Evolutionary conservation across 2,888 invertebrate genomes (phyloP).

Genomic region (Agriopis leucophaearia): DNA sequence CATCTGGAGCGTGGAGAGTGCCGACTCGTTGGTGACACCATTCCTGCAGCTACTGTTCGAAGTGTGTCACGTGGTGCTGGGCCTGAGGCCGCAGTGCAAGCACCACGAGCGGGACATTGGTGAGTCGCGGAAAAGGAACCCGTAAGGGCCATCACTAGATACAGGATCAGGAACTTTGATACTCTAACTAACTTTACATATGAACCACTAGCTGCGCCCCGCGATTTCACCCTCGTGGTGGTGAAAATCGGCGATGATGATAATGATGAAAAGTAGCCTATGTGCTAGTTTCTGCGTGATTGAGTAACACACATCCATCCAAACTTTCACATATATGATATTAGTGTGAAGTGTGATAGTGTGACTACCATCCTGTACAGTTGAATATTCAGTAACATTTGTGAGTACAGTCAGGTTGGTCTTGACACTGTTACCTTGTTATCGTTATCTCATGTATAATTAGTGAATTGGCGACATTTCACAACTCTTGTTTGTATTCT

Average conservation of each 20-base stretch:
- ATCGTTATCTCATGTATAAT: constrained; percentile 15
- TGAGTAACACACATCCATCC: too few species aligned
- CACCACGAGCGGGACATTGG: constrained; percentile 89
- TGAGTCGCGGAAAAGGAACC: background rate
- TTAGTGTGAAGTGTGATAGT: too few species aligned
- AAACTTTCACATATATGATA: too few species aligned
- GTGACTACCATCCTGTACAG: background rate
- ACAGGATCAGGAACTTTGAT: too few species aligned
- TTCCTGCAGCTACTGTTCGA: constrained; percentile 91
- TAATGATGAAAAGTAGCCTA: too few species aligned
- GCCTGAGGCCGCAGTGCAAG: constrained; percentile 92
- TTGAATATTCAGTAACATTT: background rate
- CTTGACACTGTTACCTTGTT: constrained; percentile 3
- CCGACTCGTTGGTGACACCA: constrained; percentile 89
- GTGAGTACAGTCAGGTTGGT: background rate
- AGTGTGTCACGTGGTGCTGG: constrained; percentile 95
- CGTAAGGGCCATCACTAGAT: too few species aligned
- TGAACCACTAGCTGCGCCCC: too few species aligned
- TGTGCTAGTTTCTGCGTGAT: too few species aligned
- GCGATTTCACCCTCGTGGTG: too few species aligned
- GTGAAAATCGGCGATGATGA: too few species aligned
- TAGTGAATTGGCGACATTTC: constrained; percentile 10
- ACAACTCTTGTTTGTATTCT: background rate
- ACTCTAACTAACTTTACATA: too few species aligned
- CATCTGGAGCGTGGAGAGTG: constrained; percentile 93